Conservation (phyloP, 2,888 invertebrate species). For the Athalia rosae region DNA sequence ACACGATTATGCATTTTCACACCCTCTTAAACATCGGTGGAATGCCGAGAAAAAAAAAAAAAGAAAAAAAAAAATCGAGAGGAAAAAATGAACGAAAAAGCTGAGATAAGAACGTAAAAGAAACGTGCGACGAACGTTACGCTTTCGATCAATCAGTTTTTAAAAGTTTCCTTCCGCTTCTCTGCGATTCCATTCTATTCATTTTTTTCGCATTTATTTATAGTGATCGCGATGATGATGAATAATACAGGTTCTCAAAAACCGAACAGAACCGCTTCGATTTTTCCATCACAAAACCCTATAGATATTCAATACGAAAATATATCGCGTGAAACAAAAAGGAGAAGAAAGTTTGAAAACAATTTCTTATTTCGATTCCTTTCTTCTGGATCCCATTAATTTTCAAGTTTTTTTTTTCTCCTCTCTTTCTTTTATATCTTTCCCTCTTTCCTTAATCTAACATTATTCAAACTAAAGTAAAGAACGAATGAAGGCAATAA, state of each 20-base stretch:
- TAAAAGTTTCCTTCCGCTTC: not conserved
- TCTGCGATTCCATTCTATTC: not conserved
- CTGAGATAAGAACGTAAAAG: not conserved
- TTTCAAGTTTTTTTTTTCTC: too few species aligned
- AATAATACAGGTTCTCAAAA: too few species aligned
- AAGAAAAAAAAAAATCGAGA: too few species aligned
- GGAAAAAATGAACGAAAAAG: too few species aligned
- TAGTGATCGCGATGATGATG: too few species aligned
- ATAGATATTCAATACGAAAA: not conserved
- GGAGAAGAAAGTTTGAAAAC: too few species aligned
- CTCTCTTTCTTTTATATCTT: too few species aligned
- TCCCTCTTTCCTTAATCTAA: too few species aligned
- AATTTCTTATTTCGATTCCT: too few species aligned
- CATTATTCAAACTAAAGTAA: not conserved
- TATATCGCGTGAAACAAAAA: too few species aligned
- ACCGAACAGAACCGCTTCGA: not conserved
- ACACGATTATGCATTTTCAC: conserved; percentile 20
- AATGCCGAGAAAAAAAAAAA: too few species aligned
- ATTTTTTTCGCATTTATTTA: not conserved
- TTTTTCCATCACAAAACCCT: not conserved
- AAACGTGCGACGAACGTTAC: not conserved
- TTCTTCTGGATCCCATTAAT: too few species aligned
- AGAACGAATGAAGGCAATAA: not conserved
- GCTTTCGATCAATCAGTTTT: conserved; percentile 36
- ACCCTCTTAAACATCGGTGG: conserved; percentile 20